Evolutionary conservation across 2,888 invertebrate genomes (phyloP), one percentile per base, ranked within the genome.

Genomic region (Hypena proboscidalis): DNA sequence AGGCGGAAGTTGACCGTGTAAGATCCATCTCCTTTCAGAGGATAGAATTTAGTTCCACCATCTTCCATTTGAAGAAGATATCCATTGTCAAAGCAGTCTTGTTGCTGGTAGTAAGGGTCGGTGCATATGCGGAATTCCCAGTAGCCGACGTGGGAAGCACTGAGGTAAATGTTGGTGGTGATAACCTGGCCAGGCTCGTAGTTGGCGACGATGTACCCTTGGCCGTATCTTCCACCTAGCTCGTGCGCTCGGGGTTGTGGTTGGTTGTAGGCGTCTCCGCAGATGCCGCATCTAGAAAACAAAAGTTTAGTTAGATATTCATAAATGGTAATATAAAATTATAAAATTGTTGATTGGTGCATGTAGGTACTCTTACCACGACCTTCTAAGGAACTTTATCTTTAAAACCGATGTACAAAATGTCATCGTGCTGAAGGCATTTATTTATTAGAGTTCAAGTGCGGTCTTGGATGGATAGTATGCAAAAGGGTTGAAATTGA

Each of bases 101-200:
- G 96, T 0, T 91, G 90, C 26, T 93, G 93, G 33, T 92, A 92
- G 46, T 87, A 85, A n/a, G 93, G 93, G 71, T 96, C 93, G 0
- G 95, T 93, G 72, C 97, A 97, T 8, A 96, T 75, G 26, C 95
- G 92, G 79, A 97, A 96, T 76, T 96, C 95, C 83, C 97, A 97
- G 84, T 94, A 96, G 7, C 97, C 97, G 68, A 92, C 92, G 80
- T 97, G 97, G 74, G 94, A 96, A 15, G 97, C 96, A 0, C 97
- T 97, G 22, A 97, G 78, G 70, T 97, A 94, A 0, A 97, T 93
- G 7, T 94, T 92, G 23, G 95, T 92, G 8, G 93, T 92, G 47
- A 97, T 92, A 32, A 92, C 78, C 7, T 93, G 85, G 11, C 94
- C 95, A 0, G 93, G 92, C 22, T 91, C 85, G 79, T 96, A 96